Base-by-base conservation (phyloP, 2,113 vertebrate species). In the Empidonax alnorum region DNA sequence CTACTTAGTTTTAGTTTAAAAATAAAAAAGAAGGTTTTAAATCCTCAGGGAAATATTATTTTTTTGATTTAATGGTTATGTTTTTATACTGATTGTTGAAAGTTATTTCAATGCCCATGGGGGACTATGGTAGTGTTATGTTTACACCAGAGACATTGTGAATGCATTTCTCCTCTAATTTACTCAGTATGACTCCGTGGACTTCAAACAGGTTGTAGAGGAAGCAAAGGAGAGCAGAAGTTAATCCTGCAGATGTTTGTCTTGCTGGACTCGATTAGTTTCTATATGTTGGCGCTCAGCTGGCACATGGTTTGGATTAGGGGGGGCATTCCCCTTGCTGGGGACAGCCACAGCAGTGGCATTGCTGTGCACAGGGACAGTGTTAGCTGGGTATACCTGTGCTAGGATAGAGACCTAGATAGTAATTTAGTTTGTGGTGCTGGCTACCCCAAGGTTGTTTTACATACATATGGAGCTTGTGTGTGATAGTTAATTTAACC, bases 401-500 rank as follows among this genome's bases (percentile, higher is more conserved):
- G 8, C 30, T 33, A 56, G 56, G 31, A 55, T 52, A 56, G 35
- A 82, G 37, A 65, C 39, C 28, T 24, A 59, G 71, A 21, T 3
- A 24, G 47, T 11, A 42, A 35, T 65, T 69, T 31, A 65, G 53
- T 39, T 33, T 20, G 56, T 0, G 0, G 30, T 0, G 0, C 23
- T 59, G 55, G 30, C 61, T 72, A 52, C 47, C 7, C 35, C 1
- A 3, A 58, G 41, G n/a, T 18, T 67, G 27, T 74, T 83, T 85
- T 49, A 74, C 61, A 78, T 69, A 65, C 37, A 72, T 44, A 53
- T 0, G 9, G 31, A 65, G 15, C 55, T 81, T 44, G 61, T 90
- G 30, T 89, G n/a, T 61, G 83, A 69, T 49, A 77, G 76, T 42
- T 90, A 78, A 92, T 94, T 84, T 75, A 96, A 93, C 93, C 65